These are phyloP conservation scores for Aphrophora alni DNA, from an alignment of 2,888 invertebrate genomes.

Conservation along the genomic window DNA sequence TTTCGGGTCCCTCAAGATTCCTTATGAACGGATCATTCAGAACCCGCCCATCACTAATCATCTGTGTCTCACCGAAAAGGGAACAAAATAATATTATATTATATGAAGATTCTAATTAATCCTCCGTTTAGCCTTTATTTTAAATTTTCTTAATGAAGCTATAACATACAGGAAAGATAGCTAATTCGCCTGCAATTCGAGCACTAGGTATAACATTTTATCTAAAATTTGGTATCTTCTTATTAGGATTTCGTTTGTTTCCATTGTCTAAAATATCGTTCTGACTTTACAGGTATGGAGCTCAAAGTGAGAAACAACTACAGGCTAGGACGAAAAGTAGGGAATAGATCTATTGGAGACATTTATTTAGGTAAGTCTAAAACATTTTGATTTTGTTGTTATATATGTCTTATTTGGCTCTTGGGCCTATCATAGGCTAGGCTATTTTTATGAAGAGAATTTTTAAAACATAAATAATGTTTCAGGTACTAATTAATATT, in stretches of 20 bases:
- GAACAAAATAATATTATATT: no score
- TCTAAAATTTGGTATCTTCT: slow-evolving; percentile 27
- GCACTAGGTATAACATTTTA: slow-evolving; percentile 33
- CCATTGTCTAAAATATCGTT: slow-evolving; percentile 48
- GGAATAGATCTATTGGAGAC: slow-evolving; percentile 99
- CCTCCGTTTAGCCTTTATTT: neutral
- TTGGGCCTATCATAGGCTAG: neutral
- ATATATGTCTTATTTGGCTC: neutral
- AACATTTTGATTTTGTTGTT: neutral
- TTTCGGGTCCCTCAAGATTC: no score
- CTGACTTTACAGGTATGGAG: slow-evolving; percentile 71
- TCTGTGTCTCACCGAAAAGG: neutral
- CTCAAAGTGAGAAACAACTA: slow-evolving; percentile 97
- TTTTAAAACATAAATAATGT: slow-evolving; percentile 47
- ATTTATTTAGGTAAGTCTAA: slow-evolving; percentile 89
- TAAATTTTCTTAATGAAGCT: slow-evolving; percentile 25
- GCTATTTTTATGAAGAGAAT: neutral
- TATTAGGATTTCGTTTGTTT: slow-evolving; percentile 48
- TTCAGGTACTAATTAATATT: slow-evolving; percentile 91
- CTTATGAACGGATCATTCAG: no score
- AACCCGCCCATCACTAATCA: no score
- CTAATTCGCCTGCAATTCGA: slow-evolving; percentile 30
- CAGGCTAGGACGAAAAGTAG: slow-evolving; percentile 96
- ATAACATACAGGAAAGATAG: slow-evolving; percentile 32
- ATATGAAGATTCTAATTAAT: neutral